Percentiles rank a stretch among this genome's conserved stretches.
These are phyloP conservation scores for Osmerus mordax DNA, from an alignment of 2,113 vertebrate species.

Conservation along the genomic window DNA sequence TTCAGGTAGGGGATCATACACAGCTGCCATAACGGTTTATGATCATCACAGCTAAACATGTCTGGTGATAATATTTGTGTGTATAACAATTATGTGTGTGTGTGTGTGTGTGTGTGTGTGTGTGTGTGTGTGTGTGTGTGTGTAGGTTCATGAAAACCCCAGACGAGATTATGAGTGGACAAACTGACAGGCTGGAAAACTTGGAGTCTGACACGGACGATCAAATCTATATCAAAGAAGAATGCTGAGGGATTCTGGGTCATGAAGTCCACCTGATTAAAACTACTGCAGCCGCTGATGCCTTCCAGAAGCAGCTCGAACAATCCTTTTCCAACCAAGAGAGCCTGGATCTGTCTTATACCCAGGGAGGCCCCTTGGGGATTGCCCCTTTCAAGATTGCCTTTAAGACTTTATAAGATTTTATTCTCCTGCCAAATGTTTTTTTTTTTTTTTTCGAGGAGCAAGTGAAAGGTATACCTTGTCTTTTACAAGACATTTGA, in stretches of 20 bases:
- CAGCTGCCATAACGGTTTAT: too few relatives aligned
- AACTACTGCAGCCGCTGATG: conserved; percentile 63
- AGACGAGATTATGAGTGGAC: conserved; percentile 96
- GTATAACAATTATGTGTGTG: not conserved
- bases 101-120: conserved; percentile 15
- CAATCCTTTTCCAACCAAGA: conserved; percentile 36
- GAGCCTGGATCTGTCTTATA: conserved; percentile 17
- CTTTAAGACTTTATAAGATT: conserved; percentile 36
- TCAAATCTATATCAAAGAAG: conserved; percentile 93
- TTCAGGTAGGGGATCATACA: conserved; percentile 64
- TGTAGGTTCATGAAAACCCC: conserved; percentile 98
- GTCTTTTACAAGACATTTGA: conserved; percentile 11
- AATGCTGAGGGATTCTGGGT: conserved; percentile 77
- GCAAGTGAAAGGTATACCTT: not conserved
- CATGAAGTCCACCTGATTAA: conserved; percentile 14
- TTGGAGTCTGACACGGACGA: conserved; percentile 95
- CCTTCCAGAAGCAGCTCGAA: conserved; percentile 64
- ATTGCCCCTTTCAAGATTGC: conserved; percentile 28
- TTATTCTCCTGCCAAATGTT: conserved; percentile 26
- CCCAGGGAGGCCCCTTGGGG: not conserved
- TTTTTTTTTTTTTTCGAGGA: conserved; percentile 25
- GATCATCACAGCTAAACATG: not conserved
- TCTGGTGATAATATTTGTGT: not conserved
- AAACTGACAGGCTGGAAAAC: conserved; percentile 92
- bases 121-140: conserved; percentile 2